Evolutionary conservation across 92 coral and sea anemone genomes (phyloP).

Genomic region (Parazoanthus darwini): DNA sequence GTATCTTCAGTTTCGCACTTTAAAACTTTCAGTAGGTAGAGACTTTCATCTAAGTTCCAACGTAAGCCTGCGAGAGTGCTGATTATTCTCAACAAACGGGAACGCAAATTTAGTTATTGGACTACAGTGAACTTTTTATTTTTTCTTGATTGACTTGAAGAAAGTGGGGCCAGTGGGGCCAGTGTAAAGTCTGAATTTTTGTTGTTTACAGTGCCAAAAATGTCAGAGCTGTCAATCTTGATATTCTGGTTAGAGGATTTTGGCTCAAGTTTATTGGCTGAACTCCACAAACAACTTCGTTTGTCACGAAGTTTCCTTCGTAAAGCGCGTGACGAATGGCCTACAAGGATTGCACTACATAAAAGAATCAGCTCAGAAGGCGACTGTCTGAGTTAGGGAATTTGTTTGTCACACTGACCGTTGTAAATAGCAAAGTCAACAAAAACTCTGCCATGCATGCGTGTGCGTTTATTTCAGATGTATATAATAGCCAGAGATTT

Average conservation of each 20-base stretch:
- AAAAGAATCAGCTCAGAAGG: neutral
- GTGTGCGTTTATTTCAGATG: constrained; percentile 1
- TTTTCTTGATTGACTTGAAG: too few relatives aligned
- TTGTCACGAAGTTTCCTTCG: neutral
- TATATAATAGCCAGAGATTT: constrained; percentile 21
- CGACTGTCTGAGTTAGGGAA: neutral
- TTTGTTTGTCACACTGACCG: neutral
- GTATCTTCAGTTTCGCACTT: too few relatives aligned
- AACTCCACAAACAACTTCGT: neutral
- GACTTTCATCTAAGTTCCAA: too few relatives aligned
- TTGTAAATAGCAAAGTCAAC: constrained; percentile 18
- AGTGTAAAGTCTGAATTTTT: neutral
- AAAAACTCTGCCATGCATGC: constrained; percentile 19
- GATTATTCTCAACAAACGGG: too few relatives aligned
- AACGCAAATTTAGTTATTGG: too few relatives aligned
- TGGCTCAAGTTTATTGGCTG: neutral
- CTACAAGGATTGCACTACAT: neutral
- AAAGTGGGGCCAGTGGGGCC: neutral
- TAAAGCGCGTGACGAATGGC: neutral
- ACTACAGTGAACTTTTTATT: too few relatives aligned
- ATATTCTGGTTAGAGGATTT: neutral
- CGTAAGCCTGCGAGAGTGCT: too few relatives aligned
- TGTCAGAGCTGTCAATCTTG: constrained; percentile 3
- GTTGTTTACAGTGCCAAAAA: neutral
- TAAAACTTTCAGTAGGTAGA: too few relatives aligned